Percentiles rank a stretch among this genome's conserved stretches.
phyloP scores from a whole-genome alignment of 2,113 vertebrate genomes.

The Gorilla gorilla region DNA sequence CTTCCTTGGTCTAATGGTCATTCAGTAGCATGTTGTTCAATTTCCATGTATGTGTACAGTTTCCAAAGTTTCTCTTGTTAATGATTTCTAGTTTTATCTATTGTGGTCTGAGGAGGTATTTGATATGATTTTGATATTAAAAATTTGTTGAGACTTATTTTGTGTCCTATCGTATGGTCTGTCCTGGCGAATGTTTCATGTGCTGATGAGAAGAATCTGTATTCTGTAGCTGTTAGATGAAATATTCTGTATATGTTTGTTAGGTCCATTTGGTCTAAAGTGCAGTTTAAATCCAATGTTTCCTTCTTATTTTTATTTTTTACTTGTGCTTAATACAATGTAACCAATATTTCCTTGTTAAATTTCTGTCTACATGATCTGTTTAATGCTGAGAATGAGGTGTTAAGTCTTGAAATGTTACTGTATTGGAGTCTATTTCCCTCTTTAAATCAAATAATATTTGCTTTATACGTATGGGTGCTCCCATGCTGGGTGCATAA shows the following conservation, averaged over 20 bases:
- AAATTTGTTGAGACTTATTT: neutral
- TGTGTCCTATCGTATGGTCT: neutral
- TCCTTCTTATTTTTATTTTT: neutral
- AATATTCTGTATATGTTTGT: neutral
- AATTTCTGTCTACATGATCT: neutral
- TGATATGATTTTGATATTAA: neutral
- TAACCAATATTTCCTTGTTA: too few relatives aligned
- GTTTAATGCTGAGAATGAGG: neutral
- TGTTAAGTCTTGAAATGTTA: neutral
- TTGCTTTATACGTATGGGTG: too few relatives aligned
- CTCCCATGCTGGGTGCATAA: neutral
- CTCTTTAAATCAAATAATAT: too few relatives aligned
- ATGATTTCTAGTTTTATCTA: neutral
- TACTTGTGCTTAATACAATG: too few relatives aligned
- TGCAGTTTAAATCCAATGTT: neutral
- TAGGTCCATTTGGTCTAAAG: neutral
- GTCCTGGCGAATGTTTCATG: neutral
- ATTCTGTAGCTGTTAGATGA: neutral
- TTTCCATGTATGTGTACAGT: neutral
- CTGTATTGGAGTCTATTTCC: neutral
- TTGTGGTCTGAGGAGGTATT: neutral
- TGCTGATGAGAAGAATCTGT: neutral
- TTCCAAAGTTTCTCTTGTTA: neutral
- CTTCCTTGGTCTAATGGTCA: too few relatives aligned
- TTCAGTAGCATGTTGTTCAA: too few relatives aligned